Evolutionary conservation across 30 jellyfish, hydroid and myxozoan genomes (phyloP), one percentile per base, ranked within the genome.

Genomic region (Aurelia sp.): DNA sequence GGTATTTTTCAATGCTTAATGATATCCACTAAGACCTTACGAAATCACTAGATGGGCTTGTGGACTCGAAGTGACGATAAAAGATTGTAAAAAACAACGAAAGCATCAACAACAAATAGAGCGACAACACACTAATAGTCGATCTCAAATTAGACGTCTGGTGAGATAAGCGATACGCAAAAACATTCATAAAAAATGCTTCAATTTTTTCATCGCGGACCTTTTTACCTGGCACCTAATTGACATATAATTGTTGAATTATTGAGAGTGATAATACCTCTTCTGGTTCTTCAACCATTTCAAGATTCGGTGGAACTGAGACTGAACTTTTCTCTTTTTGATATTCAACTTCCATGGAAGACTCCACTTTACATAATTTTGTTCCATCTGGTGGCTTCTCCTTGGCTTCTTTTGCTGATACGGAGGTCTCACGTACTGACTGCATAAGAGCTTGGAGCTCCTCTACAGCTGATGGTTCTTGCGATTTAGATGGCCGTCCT

Each of bases 201-300:
- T 44, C 55, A 44, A 44, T 44, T 9, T 12, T 44, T 13, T 44
- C 9, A 6, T 44, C 55, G 55, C 15, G 55, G 55, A 10, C 55
- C 9, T 4, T 44, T 44, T 44, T 13, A 44, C 55, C 55, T 44
- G 55, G 3, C 55, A 6, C 15, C 15, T 4, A 41, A 41, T 6
- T 12, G 3, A 16, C 9, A 13, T 6, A 12, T 0, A 9, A 4
- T 13, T 44, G 55, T 44, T 2, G 15, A 0, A 44, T 44, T 44
- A 44, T 44, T 44, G 55, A 44, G 1, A 44, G 55, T 44, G 55
- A 44, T 10, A 44, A 44, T 53, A 93, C 98, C 94, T 81, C 91
- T 67, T 93, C 98, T 31, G 98, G 98, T 68, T 93, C 97, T 44
- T 93, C 98, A 3, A 93, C 86, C 86, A 93, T 84, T 74, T 93